Percentiles rank a stretch among this genome's conserved stretches.
phyloP scores from a whole-genome alignment of 2,113 vertebrate species.

The Gallinago undulata region DNA sequence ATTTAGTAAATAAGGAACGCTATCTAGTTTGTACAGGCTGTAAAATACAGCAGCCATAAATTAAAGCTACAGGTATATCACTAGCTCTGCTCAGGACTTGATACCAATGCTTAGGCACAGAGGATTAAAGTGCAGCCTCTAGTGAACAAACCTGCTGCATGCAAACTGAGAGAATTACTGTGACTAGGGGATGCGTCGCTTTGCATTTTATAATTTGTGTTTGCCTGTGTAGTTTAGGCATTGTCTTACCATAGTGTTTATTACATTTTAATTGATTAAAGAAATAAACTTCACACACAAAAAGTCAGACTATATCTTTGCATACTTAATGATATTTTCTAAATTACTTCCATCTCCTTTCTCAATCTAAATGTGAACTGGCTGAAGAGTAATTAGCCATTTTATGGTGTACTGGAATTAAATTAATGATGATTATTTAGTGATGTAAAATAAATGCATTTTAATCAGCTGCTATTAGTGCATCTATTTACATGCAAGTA shows the following conservation, averaged over 20 bases:
- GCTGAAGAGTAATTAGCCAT: conserved; percentile 39
- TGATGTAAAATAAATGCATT: conserved; percentile 50
- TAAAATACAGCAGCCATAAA: not conserved
- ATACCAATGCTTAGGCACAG: not conserved
- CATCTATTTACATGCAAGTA: not conserved
- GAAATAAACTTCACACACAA: not conserved
- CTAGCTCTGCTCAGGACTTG: not conserved
- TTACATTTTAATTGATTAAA: conserved; percentile 1
- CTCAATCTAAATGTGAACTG: not conserved
- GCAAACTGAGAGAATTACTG: not conserved
- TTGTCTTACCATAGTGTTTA: not conserved
- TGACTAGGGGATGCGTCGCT: not conserved
- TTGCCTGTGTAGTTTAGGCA: not conserved
- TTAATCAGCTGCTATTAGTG: conserved; percentile 43
- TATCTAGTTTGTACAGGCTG: not conserved
- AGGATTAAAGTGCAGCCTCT: accelerated
- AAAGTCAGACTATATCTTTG: not conserved
- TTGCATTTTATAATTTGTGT: not conserved
- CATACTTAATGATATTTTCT: conserved; percentile 34
- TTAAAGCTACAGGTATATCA: not conserved
- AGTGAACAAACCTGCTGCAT: not conserved
- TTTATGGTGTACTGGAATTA: conserved; percentile 15
- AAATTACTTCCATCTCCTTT: not conserved
- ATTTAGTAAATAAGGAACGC: not conserved
- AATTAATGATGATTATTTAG: conserved; percentile 45